These are phyloP conservation scores for Muscidifurax raptorellus DNA, from an alignment of 1,140 invertebrate genomes.

Conservation along the genomic window DNA sequence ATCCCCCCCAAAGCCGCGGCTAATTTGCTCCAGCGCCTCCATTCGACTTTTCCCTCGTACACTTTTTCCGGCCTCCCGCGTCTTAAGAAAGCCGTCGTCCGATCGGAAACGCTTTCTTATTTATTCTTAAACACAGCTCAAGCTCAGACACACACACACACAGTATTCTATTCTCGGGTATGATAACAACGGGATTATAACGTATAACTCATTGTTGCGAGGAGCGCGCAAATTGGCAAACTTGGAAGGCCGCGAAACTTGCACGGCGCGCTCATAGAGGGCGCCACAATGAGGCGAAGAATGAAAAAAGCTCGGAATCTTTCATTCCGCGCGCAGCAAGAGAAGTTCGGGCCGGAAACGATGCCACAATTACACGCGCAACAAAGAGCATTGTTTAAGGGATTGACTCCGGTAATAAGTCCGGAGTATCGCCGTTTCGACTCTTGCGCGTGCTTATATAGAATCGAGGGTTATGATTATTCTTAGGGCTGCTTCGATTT, in stretches of 20 bases:
- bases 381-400: slow-evolving; percentile 42
- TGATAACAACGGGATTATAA: no score
- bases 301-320: slow-evolving; percentile 22
- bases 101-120: neutral
- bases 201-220: neutral
- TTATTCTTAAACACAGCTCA: neutral
- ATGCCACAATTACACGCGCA: slow-evolving; percentile 38
- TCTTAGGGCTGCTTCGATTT: neutral
- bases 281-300: slow-evolving; percentile 13
- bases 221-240: slow-evolving; percentile 27
- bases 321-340: neutral
- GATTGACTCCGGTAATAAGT: slow-evolving; percentile 20
- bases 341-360: slow-evolving; percentile 18
- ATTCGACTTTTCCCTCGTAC: neutral
- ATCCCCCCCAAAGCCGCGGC: neutral
- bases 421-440: neutral
- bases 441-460: neutral
- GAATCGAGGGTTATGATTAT: neutral
- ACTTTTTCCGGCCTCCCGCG: neutral
- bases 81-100: neutral
- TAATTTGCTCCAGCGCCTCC: neutral
- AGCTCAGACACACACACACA: neutral
- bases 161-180: neutral
- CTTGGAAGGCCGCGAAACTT: slow-evolving; percentile 11
- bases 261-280: neutral